Base-by-base conservation (phyloP, 2,888 invertebrate genomes). In the Acheta domesticus region DNA sequence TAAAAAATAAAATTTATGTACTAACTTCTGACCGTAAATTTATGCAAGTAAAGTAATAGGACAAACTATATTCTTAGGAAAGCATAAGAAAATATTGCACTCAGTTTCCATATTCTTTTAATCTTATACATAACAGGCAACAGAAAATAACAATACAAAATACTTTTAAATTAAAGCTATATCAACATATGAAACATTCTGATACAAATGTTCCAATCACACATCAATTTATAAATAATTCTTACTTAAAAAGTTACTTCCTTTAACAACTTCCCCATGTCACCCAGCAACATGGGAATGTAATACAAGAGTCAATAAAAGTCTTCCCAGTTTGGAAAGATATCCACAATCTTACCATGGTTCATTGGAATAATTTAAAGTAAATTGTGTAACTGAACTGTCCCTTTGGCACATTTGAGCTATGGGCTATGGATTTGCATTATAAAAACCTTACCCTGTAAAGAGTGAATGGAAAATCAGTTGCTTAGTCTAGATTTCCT, bases 391-490 rank as follows among this genome's bases (percentile, higher is more conserved):
- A 36, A 36, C 36, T 36, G 36, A 62, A 62, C 62, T 62, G 62
- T 62, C n/a, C 62, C 62, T 62, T 62, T 62, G 62, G 62, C 62
- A 62, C 62, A 62, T 62, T 19, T 62, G 62, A 62, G 62, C 14
- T 62, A 62, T 62, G 62, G 62, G 62, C n/a, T 19, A 19, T 62
- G 62, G 62, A 62, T 62, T n/a, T 62, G 62, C 16, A 62, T 62
- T 62, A 62, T 62, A 62, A 62, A 62, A 62, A 62, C 62, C 62
- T 62, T 62, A 62, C 62, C 62, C 62, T 62, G 62, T 62, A 62
- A 62, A 62, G n/a, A 62, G 14, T 14, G 14, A 62, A 19, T 62
- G n/a, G n/a, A 62, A 62, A 5, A n/a, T 19, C 62, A 62, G 14
- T 62, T 62, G 16, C 14, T 19, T 62, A 62, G 4, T 19, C 62